Base-by-base conservation (phyloP, 2,113 vertebrate species). In the Zosterops japonicus region DNA sequence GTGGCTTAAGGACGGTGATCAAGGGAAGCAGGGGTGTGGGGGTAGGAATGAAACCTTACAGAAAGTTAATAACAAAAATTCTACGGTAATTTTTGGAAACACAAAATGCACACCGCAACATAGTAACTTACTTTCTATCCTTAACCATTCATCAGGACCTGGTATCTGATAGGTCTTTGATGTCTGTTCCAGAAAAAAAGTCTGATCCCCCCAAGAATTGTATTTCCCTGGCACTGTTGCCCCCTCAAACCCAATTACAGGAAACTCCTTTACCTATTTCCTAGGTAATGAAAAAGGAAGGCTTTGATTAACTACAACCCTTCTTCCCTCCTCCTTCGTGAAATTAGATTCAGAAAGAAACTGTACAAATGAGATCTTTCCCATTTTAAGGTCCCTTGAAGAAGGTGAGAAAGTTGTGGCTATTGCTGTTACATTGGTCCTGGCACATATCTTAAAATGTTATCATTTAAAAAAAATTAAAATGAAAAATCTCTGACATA, bases 281-380 rank as follows among this genome's bases (percentile, higher is more conserved):
- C 8, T 15, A 39, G 5, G 6, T 25, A 57, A 42, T 5, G 11
- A 65, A 77, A 82, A 49, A 80, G 23, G 6, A 71, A 75, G 15
- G 4, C 8, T 82, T 57, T 82, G 42, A 47, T 12, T 78, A 23
- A 55, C 22, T 28, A 2, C 4, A 52, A 22, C 4, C 5, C 15
- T 12, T 78, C 17, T 5, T 64, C 4, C 8, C 3, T 16, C 2
- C 5, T 3, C 0, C n/a, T 52, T 60, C 28, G 14, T 65, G 50
- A 83, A 80, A 77, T 29, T 5, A 46, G 16, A 29, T 52, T 90
- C 12, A 49, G 8, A 49, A 41, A 56, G 7, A 57, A 65, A 35
- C 4, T 65, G 80, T 86, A 8, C 6, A 89, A 64, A 59, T 33
- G 16, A 0, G 29, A 65, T 20, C 4, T 67, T 25, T 28, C 11